Evolutionary conservation across 2,888 invertebrate species (phyloP).

Genomic region (Leptopilina drosophilae): DNA sequence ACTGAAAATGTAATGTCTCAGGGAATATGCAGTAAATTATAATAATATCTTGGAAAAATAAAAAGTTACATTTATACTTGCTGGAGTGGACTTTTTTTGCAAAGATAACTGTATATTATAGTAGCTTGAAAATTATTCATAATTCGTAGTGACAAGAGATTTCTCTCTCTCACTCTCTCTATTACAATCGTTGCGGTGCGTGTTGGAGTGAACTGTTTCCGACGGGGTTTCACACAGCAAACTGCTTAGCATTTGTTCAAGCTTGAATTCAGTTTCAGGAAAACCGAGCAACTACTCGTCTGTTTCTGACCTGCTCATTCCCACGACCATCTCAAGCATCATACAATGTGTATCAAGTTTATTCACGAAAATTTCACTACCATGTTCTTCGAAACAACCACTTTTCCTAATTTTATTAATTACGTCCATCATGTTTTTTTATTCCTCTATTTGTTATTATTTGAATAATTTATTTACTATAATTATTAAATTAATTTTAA

Average conservation of each 20-base stretch:
- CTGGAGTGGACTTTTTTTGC: not conserved
- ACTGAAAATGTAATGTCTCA: no score
- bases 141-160: conserved; percentile 2
- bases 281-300: not conserved
- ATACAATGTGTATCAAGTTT: not conserved
- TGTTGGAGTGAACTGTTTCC: conserved; percentile 24
- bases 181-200: not conserved
- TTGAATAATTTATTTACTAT: no score
- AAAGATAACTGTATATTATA: not conserved
- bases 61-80: not conserved
- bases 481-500: no score
- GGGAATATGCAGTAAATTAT: no score
- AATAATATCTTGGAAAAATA: not conserved
- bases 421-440: not conserved
- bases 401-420: not conserved
- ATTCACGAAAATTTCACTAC: not conserved
- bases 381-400: no score
- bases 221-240: conserved; percentile 25
- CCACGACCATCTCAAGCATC: not conserved
- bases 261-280: not conserved
- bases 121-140: conserved; percentile 11
- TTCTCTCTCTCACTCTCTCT: not conserved
- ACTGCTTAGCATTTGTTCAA: not conserved
- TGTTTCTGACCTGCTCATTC: not conserved
- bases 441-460: no score